A percentile compares a stretch with the other conserved stretches of the same genome.
phyloP scores from a whole-genome alignment of 2,797 vertebrate genomes.

The Columba guinea region DNA sequence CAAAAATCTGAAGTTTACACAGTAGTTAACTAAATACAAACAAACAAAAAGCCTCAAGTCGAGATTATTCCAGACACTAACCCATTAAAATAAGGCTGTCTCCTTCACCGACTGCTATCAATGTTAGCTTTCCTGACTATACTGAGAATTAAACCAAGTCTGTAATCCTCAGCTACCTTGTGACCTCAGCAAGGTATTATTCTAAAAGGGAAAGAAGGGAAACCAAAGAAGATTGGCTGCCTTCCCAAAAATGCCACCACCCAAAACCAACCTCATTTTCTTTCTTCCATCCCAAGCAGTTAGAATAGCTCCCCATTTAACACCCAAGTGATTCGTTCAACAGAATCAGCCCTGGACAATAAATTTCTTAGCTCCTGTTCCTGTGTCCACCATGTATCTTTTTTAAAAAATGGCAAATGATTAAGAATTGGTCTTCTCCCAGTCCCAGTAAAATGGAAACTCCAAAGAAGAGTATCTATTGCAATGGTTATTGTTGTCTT shows the following conservation, averaged over 20 bases:
- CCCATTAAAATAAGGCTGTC: neutral
- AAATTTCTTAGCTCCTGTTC: neutral
- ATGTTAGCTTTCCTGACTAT: neutral
- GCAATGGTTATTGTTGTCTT: neutral
- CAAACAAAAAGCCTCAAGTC: neutral
- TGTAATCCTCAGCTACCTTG: neutral
- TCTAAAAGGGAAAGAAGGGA: neutral
- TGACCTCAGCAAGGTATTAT: neutral
- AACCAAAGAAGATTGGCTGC: neutral
- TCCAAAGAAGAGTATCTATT: neutral
- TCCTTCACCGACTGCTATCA: neutral
- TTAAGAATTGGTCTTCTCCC: neutral
- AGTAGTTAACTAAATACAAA: neutral
- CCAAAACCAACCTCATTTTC: neutral
- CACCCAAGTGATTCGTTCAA: neutral
- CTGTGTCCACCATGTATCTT: neutral
- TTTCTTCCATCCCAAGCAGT: neutral
- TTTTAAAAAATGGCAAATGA: neutral
- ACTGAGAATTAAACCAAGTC: neutral
- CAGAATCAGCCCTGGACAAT: neutral
- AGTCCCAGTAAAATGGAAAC: neutral
- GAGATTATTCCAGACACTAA: neutral
- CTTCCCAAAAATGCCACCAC: neutral
- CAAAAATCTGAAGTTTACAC: neutral
- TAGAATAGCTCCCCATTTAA: neutral